Conservation (phyloP, 2,113 vertebrate genomes). For the Pogona vitticeps region DNA sequence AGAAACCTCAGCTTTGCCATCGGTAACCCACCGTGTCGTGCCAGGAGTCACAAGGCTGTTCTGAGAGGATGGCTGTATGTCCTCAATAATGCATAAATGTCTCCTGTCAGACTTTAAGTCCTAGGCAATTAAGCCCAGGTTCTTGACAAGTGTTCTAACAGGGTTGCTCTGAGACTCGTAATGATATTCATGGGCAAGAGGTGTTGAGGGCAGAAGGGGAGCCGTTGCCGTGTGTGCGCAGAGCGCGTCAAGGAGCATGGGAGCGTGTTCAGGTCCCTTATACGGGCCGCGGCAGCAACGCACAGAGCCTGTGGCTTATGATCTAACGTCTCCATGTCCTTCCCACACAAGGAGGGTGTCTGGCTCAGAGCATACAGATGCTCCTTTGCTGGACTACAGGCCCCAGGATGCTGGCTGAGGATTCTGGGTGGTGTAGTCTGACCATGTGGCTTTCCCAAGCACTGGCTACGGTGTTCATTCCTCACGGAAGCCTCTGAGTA, state of each 20-base stretch:
- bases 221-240: background rate
- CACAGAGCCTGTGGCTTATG: background rate
- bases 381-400: too few relatives aligned
- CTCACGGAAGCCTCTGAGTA: background rate
- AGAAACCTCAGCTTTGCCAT: background rate
- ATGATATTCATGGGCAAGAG: background rate
- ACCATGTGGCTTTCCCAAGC: too few relatives aligned
- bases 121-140: conserved; percentile 33
- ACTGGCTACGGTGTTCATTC: background rate
- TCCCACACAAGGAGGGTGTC: too few relatives aligned
- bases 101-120: conserved; percentile 38
- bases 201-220: conserved; percentile 1
- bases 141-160: background rate
- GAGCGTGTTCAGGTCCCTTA: background rate
- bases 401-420: too few relatives aligned
- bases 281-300: background rate
- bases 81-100: conserved; percentile 1
- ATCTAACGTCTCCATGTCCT: too few relatives aligned
- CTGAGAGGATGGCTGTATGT: background rate
- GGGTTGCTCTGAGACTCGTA: background rate
- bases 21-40: background rate
- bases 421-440: too few relatives aligned
- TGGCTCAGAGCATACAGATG: too few relatives aligned
- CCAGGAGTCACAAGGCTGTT: background rate
- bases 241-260: background rate